Percentiles rank a stretch among this genome's conserved stretches.
Conservation (phyloP, 2,113 vertebrate genomes). For the Anhinga anhinga region DNA sequence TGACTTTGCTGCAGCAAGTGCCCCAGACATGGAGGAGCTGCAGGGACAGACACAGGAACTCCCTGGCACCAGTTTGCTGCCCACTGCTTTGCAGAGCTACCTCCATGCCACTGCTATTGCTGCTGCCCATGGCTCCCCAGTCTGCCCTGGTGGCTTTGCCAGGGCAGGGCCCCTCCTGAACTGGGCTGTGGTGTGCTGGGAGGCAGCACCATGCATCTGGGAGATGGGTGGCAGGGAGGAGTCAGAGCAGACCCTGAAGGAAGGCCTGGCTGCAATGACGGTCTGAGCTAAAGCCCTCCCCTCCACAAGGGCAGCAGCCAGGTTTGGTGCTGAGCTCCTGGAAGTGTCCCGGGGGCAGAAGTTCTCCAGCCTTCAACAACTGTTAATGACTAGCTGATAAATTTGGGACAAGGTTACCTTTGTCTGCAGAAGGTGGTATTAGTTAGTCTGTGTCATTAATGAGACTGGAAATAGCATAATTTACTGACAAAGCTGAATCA, state of each 20-base stretch:
- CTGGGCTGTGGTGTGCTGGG: not conserved
- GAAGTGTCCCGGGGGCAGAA: not conserved
- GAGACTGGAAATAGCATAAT: not conserved
- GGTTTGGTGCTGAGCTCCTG: not conserved
- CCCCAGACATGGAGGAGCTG: not conserved
- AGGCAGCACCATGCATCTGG: not conserved
- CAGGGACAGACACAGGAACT: not conserved
- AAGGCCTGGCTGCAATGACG: fast-evolving
- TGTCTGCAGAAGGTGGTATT: not conserved
- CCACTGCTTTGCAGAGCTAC: not conserved
- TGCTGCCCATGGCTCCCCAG: fast-evolving
- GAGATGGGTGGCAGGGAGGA: not conserved
- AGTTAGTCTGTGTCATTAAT: fast-evolving
- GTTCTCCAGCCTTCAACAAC: not conserved
- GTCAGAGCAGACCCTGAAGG: not conserved
- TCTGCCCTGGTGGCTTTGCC: not conserved
- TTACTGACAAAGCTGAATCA: not conserved
- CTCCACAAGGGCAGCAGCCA: not conserved
- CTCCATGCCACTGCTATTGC: fast-evolving
- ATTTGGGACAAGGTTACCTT: not conserved
- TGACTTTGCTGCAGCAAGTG: not conserved
- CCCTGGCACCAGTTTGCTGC: not conserved
- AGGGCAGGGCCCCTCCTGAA: not conserved
- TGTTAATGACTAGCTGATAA: not conserved
- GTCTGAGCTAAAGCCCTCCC: not conserved